Base-by-base conservation (phyloP, 2,113 vertebrate genomes). In the Polypterus bichir region DNA sequence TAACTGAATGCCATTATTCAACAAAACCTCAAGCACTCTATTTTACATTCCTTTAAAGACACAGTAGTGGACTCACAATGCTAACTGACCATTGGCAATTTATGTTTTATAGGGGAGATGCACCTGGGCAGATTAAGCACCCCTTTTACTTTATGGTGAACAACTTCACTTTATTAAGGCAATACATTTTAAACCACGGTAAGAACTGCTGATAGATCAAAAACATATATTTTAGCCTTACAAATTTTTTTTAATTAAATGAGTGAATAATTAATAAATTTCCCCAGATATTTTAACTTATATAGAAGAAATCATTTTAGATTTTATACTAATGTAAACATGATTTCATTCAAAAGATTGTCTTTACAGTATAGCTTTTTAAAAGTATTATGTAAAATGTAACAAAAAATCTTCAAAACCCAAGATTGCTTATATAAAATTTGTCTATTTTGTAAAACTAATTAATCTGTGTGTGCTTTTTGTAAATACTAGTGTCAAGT, bases 321-420 rank as follows among this genome's bases (percentile, higher is more conserved):
- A 64, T 61, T 62, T 62, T 61, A 72, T 74, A 72, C 72, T 77
- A 80, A 81, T 88, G 86, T 88, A 88, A 88, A 88, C 86, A 88
- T 82, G 78, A 70, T 80, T 81, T 84, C 77, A 81, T 52, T 52
- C 7, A 76, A 77, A 81, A 74, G 86, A 88, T 88, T 88, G 86
- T 88, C 86, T 64, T 81, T 72, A 81, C 67, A 81, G 79, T 86
- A 84, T 86, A 84, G 78, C 82, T 83, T 90, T 83, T 84, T 84
- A 84, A 84, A 89, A 89, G 70, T 72, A 74, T 77, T 80, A 81
- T 78, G 78, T 78, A 71, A 59, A 72, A 73, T 46, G 75, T 69
- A 65, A 72, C 76, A 76, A 68, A 77, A 70, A 74, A 58, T 48
- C 69, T 65, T 59, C 51, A 54, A 63, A 62, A 65, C 72, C 69